Evolutionary conservation across 2,113 vertebrate species (phyloP).

Genomic region (Solea senegalensis): DNA sequence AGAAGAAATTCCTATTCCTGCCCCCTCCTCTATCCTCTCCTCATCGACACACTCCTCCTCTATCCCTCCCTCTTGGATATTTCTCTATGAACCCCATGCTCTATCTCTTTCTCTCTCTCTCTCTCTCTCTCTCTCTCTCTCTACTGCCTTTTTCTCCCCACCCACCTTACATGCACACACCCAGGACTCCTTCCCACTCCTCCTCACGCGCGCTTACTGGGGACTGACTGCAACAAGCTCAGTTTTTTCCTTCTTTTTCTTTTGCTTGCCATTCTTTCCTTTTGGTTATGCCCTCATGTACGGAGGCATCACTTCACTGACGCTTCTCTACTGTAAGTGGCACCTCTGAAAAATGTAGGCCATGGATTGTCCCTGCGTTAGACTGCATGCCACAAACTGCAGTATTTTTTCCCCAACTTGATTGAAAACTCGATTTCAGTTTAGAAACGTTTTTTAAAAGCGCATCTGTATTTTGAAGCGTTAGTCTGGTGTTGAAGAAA

Average conservation of each 20-base stretch:
- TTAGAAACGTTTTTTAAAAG: slow-evolving; percentile 18
- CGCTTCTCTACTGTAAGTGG: slow-evolving; percentile 48
- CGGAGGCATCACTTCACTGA: slow-evolving; percentile 44
- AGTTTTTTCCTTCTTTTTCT: slow-evolving; percentile 41
- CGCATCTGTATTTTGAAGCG: slow-evolving; percentile 21
- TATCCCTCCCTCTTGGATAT: slow-evolving; percentile 75
- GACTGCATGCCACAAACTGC: slow-evolving; percentile 59
- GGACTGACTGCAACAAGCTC: slow-evolving; percentile 63
- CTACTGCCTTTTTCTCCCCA: slow-evolving; percentile 66
- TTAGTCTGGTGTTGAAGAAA: slow-evolving; percentile 28
- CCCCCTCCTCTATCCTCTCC: slow-evolving; percentile 71
- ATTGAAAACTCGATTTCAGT: slow-evolving; percentile 29
- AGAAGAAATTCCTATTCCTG: slow-evolving; percentile 72
- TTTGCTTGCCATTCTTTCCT: slow-evolving; percentile 50
- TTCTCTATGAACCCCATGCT: slow-evolving; percentile 73
- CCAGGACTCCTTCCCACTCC: slow-evolving; percentile 72
- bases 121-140: slow-evolving; percentile 48
- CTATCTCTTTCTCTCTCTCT: slow-evolving; percentile 43
- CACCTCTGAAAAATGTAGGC: slow-evolving; percentile 64
- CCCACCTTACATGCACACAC: slow-evolving; percentile 74
- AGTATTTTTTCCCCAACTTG: slow-evolving; percentile 36
- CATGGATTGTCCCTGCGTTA: slow-evolving; percentile 66
- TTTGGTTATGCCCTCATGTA: slow-evolving; percentile 47
- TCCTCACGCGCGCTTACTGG: slow-evolving; percentile 65
- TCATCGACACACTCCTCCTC: slow-evolving; percentile 77